Evolutionary conservation across 2,797 vertebrate species (phyloP).

Genomic region (Apogon talboti): DNA sequence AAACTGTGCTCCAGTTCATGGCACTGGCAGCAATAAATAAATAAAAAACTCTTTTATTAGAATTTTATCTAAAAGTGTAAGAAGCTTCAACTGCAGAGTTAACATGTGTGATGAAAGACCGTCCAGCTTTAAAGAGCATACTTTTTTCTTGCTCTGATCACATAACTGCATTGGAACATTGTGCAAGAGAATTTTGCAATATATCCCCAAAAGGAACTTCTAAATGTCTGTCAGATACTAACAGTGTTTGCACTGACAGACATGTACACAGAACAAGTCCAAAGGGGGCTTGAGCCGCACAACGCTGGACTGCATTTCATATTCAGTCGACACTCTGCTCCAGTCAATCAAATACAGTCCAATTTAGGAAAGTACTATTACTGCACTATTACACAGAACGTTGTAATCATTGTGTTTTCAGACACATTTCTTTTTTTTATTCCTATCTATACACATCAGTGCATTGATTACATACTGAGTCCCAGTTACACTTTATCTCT

Average conservation of each 20-base stretch:
- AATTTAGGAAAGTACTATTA: not conserved
- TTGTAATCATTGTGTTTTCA: too few species aligned
- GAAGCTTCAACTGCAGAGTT: not conserved
- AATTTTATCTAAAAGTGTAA: not conserved
- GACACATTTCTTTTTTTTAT: too few species aligned
- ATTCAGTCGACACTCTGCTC: not conserved
- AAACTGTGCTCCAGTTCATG: slow-evolving; percentile 5
- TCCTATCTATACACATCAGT: too few species aligned
- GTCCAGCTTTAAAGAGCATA: not conserved
- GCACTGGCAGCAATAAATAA: slow-evolving; percentile 40
- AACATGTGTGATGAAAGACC: not conserved
- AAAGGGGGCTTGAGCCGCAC: slow-evolving; percentile 46
- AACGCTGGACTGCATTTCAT: slow-evolving; percentile 1
- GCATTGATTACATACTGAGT: too few species aligned
- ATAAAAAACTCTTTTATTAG: slow-evolving; percentile 24
- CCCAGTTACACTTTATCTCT: too few species aligned
- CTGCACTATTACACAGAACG: too few species aligned
- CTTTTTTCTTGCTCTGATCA: slow-evolving; percentile 2
- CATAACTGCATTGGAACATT: slow-evolving; percentile 35
- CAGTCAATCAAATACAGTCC: not conserved
- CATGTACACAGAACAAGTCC: slow-evolving; percentile 56
- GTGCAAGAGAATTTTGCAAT: slow-evolving; percentile 56
- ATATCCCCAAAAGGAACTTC: slow-evolving; percentile 29
- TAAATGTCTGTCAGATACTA: slow-evolving; percentile 35
- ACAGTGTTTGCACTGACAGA: slow-evolving; percentile 61